Base-by-base conservation (phyloP, 1,140 invertebrate species). In the Ceratitis capitata region DNA sequence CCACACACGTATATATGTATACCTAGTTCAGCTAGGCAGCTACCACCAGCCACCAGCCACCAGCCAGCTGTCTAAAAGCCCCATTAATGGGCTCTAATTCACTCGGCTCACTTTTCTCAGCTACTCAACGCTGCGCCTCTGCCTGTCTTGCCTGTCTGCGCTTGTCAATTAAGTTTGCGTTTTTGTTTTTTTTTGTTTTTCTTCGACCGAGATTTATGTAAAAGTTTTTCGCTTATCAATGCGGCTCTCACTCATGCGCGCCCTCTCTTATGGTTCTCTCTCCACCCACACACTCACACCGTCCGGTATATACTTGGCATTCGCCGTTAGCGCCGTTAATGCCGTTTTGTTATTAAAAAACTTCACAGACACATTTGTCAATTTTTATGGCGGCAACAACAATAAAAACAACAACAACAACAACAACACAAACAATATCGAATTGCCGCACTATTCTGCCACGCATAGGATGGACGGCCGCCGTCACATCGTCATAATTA, bases 331-430 rank as follows among this genome's bases (percentile, higher is more conserved):
- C 78, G n/a, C 35, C 6, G 29, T 14, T n/a, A 23, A 39, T 35
- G 74, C 3, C 35, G 26, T 45, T 47, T 51, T 49, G 47, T 90
- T 89, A 89, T 90, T 90, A 89, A 88, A 88, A 88, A 90, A 90
- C 89, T 90, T 90, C 89, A 89, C 89, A 90, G 89, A 90, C 89
- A 90, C 89, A 90, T 90, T 90, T 90, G 89, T 90, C 89, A 90
- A 89, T 89, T 90, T 56, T 90, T 89, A 90, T 90, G 89, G 88
- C 88, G 89, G 74, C 89, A 88, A 90, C 87, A 86, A 88, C 88
- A 86, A n/a, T n/a, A n/a, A 85, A 86, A 85, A 85, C 58, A 47
- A 61, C 42, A 23, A 26, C 39, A 26, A n/a, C n/a, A n/a, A n/a
- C n/a, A n/a, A n/a, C n/a, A n/a, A n/a, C n/a, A n/a, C n/a, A n/a